Conservation (phyloP, 2,797 vertebrate species). For the Microcaecilia unicolor region DNA sequence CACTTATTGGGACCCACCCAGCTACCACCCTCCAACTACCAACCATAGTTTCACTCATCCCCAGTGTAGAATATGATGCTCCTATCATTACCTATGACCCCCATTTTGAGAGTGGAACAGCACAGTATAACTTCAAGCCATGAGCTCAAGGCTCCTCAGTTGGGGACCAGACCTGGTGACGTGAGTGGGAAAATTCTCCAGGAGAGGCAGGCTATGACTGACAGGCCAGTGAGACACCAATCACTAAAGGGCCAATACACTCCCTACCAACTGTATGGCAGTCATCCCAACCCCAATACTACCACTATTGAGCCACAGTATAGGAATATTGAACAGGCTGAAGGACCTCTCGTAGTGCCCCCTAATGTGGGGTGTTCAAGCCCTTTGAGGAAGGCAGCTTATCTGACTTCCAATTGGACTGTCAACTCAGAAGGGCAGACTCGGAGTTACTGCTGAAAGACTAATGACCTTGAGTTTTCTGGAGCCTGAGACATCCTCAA, state of each 20-base stretch:
- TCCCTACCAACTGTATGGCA: background rate
- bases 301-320: background rate
- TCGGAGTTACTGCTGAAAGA: conserved; percentile 45
- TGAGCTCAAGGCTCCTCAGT: too few relatives aligned
- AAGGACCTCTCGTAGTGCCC: conserved; percentile 17
- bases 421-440: conserved; percentile 59
- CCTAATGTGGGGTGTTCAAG: background rate
- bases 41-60: too few relatives aligned
- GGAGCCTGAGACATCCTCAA: too few relatives aligned
- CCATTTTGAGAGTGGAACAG: too few relatives aligned
- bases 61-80: too few relatives aligned
- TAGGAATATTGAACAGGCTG: too few relatives aligned
- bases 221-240: background rate
- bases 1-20: background rate
- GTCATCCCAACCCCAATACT: background rate
- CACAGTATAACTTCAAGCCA: too few relatives aligned
- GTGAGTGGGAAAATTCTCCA: background rate
- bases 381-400: conserved; percentile 29
- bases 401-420: conserved; percentile 48
- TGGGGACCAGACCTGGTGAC: background rate
- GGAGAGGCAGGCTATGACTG: background rate
- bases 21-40: background rate
- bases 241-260: background rate
- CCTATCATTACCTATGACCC: conserved; percentile 7
- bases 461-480: too few relatives aligned